phyloP scores from a whole-genome alignment of 2,113 vertebrate genomes.

The Oplegnathus fasciatus region DNA sequence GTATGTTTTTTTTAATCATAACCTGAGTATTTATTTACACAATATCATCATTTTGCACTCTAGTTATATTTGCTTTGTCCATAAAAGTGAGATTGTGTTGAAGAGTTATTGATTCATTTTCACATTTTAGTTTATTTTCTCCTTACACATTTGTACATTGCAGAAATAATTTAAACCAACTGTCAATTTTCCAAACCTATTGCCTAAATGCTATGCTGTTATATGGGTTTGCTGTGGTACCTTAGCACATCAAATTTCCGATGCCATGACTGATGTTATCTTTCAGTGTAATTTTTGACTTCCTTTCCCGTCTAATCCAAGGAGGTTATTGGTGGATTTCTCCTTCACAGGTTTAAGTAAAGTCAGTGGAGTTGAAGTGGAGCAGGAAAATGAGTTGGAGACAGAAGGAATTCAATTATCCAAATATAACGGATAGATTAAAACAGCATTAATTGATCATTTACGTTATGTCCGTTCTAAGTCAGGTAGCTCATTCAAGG shows the following conservation, averaged over 20 bases:
- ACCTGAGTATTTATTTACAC: background rate
- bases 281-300: background rate
- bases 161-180: background rate
- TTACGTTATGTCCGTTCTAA: background rate
- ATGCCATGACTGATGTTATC: no score
- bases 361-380: background rate
- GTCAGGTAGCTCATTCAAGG: background rate
- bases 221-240: background rate
- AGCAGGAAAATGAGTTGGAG: background rate
- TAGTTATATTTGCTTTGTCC: background rate
- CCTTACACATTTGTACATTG: background rate
- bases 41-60: background rate
- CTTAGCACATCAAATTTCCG: background rate
- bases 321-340: background rate
- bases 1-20: background rate
- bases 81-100: background rate
- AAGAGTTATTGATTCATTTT: background rate
- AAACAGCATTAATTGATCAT: conserved; percentile 5
- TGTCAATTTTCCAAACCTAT: background rate
- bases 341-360: background rate
- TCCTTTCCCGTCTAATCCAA: background rate
- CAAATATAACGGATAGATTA: background rate
- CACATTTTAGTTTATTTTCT: background rate
- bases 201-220: background rate
- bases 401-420: background rate